Conservation (phyloP, 2,113 vertebrate species). For the Phocoena sinus region DNA sequence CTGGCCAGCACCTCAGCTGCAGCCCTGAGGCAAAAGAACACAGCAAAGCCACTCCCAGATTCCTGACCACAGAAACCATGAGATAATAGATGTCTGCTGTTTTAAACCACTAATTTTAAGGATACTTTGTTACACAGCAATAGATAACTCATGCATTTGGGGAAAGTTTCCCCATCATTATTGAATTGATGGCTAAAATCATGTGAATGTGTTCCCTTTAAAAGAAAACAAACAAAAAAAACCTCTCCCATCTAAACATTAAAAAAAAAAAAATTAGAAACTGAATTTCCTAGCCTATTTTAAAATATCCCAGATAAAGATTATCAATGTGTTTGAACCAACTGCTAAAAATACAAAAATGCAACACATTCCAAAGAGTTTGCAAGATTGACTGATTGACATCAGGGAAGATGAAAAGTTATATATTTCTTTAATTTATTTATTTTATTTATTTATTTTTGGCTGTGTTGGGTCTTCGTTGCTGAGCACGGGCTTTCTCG, state of each 20-base stretch:
- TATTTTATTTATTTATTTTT: no score
- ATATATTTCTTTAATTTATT: no score
- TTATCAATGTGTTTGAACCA: neutral
- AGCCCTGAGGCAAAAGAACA: neutral
- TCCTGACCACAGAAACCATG: neutral
- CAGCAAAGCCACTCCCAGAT: neutral
- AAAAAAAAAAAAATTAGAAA: neutral
- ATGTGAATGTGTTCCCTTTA: neutral
- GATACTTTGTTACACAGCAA: neutral
- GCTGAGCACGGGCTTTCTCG: no score
- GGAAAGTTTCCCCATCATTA: neutral
- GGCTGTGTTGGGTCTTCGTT: no score
- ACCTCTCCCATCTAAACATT: neutral
- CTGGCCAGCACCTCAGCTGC: neutral
- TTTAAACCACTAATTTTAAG: neutral
- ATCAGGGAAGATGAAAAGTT: neutral
- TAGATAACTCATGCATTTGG: neutral
- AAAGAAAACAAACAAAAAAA: neutral
- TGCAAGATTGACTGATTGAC: neutral
- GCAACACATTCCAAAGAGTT: neutral
- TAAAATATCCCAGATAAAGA: neutral
- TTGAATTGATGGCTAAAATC: neutral
- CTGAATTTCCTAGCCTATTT: neutral
- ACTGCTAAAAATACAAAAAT: slow-evolving; percentile 6
- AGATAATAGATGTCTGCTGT: neutral